Base-by-base conservation (phyloP, 2,888 invertebrate species). In the Myathropa florea region DNA sequence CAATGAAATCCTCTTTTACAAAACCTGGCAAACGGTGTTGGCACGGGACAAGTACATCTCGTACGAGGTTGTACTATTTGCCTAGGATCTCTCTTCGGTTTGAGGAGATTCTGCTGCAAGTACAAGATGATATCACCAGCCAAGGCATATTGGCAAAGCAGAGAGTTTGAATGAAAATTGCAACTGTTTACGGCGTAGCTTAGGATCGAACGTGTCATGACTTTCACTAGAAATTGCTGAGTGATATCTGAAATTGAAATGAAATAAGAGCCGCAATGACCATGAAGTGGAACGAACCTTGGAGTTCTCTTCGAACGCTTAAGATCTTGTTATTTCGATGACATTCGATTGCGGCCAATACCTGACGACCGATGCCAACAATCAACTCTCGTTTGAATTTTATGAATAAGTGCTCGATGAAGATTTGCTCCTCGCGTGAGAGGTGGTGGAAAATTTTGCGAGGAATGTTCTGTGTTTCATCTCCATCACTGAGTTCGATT, bases 341-440 rank as follows among this genome's bases (percentile, higher is more conserved):
- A 39, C 91, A 91, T 64, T 91, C 90, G 53, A 93, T 91, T 28
- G 92, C 91, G 1, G 89, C 89, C 78, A 92, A 90, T 1, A 93
- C 92, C 60, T 90, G 89, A 36, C 90, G 89, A 23, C 91, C 91
- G 36, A 92, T 88, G 2, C 92, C 92, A 0, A 91, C 90, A 18
- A 92, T 88, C 23, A 92, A 70, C 10, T 90, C 89, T 4, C 91
- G 90, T 81, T 91, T 92, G 39, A 93, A 92, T 88, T 91, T 92
- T 6, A 91, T 90, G 63, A 91, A 88, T 59, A 90, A 89, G 75
- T 92, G 92, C 53, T 92, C 93, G 3, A 92, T 90, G 36, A 91
- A 92, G 3, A 93, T 90, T n/a, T 90, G 88, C 67, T 90, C 90
- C 21, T 89, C 89, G 33, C 90, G 90, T 4, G 85, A 88, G 64